These are phyloP conservation scores for Seladonia tumulorum DNA, from an alignment of 2,888 invertebrate genomes.

Conservation along the genomic window DNA sequence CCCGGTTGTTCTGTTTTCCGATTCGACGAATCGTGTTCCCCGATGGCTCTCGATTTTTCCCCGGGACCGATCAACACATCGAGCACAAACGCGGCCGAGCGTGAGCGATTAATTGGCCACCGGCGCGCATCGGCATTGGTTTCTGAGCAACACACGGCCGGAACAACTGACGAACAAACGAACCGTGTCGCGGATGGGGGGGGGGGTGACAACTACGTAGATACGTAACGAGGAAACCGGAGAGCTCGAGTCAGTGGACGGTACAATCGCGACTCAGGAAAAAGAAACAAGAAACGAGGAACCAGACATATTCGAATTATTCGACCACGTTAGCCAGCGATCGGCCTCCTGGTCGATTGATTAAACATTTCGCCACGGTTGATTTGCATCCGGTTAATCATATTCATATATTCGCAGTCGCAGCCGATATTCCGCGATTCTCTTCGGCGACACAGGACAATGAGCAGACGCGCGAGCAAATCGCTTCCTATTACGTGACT, in stretches of 20 bases:
- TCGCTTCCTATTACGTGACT: slow-evolving; percentile 72
- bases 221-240: slow-evolving; percentile 37
- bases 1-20: background rate
- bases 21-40: background rate
- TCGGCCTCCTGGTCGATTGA: slow-evolving; percentile 53
- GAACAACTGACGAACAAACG: slow-evolving; percentile 56
- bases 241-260: slow-evolving; percentile 32
- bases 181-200: slow-evolving; percentile 37
- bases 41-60: slow-evolving; percentile 31
- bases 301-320: slow-evolving; percentile 49
- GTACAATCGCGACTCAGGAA: slow-evolving; percentile 20
- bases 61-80: slow-evolving; percentile 43
- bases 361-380: slow-evolving; percentile 74
- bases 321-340: slow-evolving; percentile 40
- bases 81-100: slow-evolving; percentile 37
- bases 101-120: slow-evolving; percentile 67
- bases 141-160: slow-evolving; percentile 39
- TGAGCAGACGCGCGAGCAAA: slow-evolving; percentile 55
- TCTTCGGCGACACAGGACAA: slow-evolving; percentile 56
- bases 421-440: slow-evolving; percentile 15
- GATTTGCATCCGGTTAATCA: slow-evolving; percentile 76
- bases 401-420: slow-evolving; percentile 73
- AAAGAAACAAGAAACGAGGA: background rate
- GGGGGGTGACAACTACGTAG: background rate
- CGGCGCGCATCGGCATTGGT: slow-evolving; percentile 35